phyloP scores from a whole-genome alignment of 2,113 vertebrate genomes.

The Petroica traversi region DNA sequence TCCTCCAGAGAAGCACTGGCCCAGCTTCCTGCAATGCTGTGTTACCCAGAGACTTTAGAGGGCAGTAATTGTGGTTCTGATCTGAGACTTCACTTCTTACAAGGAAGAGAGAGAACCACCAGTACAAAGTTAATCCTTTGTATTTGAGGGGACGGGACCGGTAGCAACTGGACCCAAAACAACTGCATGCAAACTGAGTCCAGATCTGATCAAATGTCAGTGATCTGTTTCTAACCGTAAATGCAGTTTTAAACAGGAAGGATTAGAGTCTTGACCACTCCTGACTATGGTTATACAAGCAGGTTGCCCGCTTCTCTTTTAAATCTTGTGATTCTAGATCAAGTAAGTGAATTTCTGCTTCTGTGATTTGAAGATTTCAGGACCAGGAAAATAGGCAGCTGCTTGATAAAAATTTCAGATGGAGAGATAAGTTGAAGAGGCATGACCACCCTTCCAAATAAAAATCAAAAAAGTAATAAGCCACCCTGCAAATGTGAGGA shows the following conservation, averaged over 20 bases:
- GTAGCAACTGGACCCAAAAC: background rate
- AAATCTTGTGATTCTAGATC: background rate
- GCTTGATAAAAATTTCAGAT: background rate
- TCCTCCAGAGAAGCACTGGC: background rate
- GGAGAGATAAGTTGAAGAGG: background rate
- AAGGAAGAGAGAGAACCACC: background rate
- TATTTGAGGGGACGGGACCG: background rate
- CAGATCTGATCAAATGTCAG: background rate
- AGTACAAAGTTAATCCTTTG: background rate
- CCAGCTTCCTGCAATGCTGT: background rate
- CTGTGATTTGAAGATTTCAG: background rate
- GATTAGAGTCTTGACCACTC: background rate
- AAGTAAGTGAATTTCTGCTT: background rate
- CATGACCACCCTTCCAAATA: background rate
- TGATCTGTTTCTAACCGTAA: background rate
- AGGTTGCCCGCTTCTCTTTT: background rate
- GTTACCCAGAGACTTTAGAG: background rate
- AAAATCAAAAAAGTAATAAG: background rate
- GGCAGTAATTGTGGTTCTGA: background rate
- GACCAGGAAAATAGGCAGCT: background rate
- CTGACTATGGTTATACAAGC: background rate
- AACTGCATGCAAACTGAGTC: background rate
- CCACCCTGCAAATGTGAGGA: background rate
- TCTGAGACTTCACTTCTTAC: background rate
- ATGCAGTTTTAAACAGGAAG: background rate